Base-by-base conservation (phyloP, 2,113 vertebrate genomes). In the Sinocyclocheilus anshuiensis region DNA sequence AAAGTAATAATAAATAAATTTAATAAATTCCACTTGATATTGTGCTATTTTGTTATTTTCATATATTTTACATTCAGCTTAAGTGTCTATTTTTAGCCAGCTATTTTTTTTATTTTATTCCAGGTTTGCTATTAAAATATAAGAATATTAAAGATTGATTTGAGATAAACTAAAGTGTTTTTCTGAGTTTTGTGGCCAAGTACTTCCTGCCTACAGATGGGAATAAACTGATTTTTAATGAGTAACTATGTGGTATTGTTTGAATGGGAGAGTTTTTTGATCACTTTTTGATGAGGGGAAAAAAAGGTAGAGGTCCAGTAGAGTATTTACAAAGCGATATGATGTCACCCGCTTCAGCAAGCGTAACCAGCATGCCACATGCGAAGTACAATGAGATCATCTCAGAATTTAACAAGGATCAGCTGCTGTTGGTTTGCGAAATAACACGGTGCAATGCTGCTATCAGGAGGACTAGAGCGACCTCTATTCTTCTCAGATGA, bases 371-470 rank as follows among this genome's bases (percentile, higher is more conserved):
- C 11, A 65, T 78, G 20, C 22, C 87, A 63, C 15, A 20, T 69
- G 59, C 36, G 18, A 65, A 50, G 45, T 26, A 59, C 55, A 53
- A 77, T 53, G 63, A 87, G 48, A 48, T 81, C 77, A 88, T 84
- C 59, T 81, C 63, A 77, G 65, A 74, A n/a, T 78, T 76, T 26
- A 85, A 83, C 53, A 84, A 24, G 16, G 48, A 78, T 80, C 76
- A 26, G 42, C 55, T 83, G 26, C 33, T 4, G 24, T 86, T 53
- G 36, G 16, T 80, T 81, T n/a, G 72, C 53, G 4, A 57, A 86
- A 33, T 77, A 50, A 69, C 36, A 39, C 12, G 7, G 33, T 71
- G 39, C 18, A 55, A 12, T n/a, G 63, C 67, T 45, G 18, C 71
- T 26, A 18, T 63, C 20, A 10, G 11, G 4, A 26, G 1, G 20